These are phyloP conservation scores for Heliconius hermathena DNA, from an alignment of 1,140 invertebrate genomes.

Conservation along the genomic window DNA sequence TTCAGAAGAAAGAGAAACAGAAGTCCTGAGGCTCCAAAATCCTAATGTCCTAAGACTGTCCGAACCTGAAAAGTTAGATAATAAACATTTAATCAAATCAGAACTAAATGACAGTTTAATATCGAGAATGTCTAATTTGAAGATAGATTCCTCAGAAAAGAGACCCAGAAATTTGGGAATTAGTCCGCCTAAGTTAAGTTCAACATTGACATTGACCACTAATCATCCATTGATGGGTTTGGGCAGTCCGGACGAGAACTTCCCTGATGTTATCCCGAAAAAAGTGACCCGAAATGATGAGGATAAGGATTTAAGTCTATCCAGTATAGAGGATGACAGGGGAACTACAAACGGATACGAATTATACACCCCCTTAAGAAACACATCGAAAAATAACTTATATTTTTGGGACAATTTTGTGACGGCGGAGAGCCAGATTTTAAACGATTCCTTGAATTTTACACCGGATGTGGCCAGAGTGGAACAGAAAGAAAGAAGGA, in stretches of 20 bases:
- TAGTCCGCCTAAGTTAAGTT: conserved; percentile 60
- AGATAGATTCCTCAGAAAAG: conserved; percentile 47
- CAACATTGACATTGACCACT: conserved; percentile 61
- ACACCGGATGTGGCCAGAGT: conserved; percentile 57
- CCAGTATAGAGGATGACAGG: conserved; percentile 69
- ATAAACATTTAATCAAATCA: conserved; percentile 35
- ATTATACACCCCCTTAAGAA: conserved; percentile 61
- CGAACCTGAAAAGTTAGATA: conserved; percentile 43
- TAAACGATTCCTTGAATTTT: conserved; percentile 52
- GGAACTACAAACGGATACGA: conserved; percentile 54
- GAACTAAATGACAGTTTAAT: conserved; percentile 58
- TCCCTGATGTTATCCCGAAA: conserved; percentile 66
- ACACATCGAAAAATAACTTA: conserved; percentile 72
- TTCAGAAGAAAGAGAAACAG: conserved; percentile 54
- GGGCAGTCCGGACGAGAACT: conserved; percentile 69
- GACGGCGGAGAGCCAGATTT: conserved; percentile 58
- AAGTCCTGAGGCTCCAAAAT: conserved; percentile 53
- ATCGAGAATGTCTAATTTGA: conserved; percentile 56
- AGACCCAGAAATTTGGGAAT: conserved; percentile 56
- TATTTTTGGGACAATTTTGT: conserved; percentile 66
- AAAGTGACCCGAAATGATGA: conserved; percentile 55
- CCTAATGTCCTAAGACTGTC: conserved; percentile 49
- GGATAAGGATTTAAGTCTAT: conserved; percentile 67
- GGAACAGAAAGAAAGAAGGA: conserved; percentile 50
- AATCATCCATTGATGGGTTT: conserved; percentile 67